phyloP scores from a whole-genome alignment of 2,113 vertebrate genomes.

The Pseudorectes ferrugineus region DNA sequence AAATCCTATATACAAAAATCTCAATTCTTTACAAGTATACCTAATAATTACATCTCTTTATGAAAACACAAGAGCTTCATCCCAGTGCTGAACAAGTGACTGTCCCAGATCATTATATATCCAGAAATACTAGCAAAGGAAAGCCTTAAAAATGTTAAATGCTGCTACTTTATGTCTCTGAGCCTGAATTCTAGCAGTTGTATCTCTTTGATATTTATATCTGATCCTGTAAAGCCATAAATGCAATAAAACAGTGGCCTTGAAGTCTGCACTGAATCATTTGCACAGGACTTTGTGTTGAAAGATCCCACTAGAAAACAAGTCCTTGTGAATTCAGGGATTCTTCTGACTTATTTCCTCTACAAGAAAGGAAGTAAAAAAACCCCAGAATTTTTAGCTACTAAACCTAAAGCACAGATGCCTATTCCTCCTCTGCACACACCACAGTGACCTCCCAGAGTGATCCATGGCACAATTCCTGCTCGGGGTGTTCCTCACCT shows the following conservation, averaged over 20 bases:
- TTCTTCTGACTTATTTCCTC: not conserved
- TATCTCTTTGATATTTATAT: not conserved
- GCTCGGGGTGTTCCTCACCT: constrained; percentile 67
- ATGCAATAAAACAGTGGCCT: not conserved
- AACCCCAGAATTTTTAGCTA: accelerated
- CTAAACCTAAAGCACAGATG: not conserved
- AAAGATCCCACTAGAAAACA: not conserved
- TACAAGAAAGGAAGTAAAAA: not conserved
- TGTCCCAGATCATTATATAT: not conserved
- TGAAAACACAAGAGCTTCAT: not conserved
- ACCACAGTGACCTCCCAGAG: not conserved
- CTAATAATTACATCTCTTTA: not conserved
- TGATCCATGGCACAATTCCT: not conserved
- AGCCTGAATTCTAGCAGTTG: not conserved
- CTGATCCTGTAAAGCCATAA: not conserved
- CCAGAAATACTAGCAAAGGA: not conserved
- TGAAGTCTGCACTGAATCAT: not conserved
- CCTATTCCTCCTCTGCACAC: not conserved
- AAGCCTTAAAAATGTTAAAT: not conserved
- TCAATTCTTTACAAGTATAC: not conserved
- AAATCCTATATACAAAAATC: not conserved
- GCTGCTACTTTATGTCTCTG: not conserved
- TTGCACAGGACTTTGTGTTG: not conserved
- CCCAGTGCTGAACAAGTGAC: not conserved
- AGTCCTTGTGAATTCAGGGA: not conserved